These are phyloP conservation scores for Manis javanica DNA, from an alignment of 2,797 vertebrate genomes.

Conservation along the genomic window DNA sequence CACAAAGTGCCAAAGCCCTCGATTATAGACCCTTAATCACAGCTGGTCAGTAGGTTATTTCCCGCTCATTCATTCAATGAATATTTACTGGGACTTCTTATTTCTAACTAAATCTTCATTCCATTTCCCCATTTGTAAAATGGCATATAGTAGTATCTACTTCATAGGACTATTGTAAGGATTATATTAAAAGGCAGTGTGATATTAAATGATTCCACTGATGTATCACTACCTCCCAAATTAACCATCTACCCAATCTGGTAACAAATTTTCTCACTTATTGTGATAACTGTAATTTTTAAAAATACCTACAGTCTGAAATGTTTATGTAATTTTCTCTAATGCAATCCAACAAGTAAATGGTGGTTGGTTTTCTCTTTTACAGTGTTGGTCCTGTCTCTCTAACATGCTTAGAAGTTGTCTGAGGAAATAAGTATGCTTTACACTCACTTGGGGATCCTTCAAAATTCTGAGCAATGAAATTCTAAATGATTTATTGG, in stretches of 20 bases:
- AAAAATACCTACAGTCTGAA: conserved; percentile 12
- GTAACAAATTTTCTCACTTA: background rate
- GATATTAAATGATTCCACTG: conserved; percentile 15
- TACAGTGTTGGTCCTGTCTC: background rate
- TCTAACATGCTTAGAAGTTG: background rate
- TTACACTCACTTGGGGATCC: background rate
- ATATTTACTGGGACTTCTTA: conserved; percentile 24
- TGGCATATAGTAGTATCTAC: background rate
- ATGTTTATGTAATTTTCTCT: background rate
- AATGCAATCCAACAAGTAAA: conserved; percentile 16
- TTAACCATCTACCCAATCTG: background rate
- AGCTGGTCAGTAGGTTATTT: background rate
- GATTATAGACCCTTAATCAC: background rate
- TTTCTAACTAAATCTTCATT: conserved; percentile 25
- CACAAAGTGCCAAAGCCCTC: background rate
- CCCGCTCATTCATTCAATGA: background rate
- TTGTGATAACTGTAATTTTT: background rate
- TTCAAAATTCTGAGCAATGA: conserved; percentile 37
- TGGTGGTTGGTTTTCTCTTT: background rate
- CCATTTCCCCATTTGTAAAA: conserved; percentile 13
- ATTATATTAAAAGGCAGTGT: background rate
- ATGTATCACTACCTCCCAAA: background rate
- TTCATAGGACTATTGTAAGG: background rate
- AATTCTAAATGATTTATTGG: background rate
- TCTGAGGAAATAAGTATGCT: conserved; percentile 14